A percentile compares a stretch with the other conserved stretches of the same genome.
Evolutionary conservation across 2,888 invertebrate genomes (phyloP).

Genomic region (Xestia rhomboidea): DNA sequence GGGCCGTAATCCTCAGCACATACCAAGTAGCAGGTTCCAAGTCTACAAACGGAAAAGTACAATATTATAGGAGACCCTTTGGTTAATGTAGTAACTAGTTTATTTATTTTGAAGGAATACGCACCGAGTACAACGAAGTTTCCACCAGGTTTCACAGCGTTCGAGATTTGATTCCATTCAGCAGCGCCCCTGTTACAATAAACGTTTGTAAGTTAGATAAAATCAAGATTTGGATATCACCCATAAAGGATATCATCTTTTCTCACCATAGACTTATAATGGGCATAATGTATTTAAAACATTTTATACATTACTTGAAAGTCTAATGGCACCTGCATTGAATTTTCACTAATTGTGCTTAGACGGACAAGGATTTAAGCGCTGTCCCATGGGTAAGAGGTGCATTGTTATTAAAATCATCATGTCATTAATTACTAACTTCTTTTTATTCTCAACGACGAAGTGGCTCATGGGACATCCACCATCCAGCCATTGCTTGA

Average conservation of each 20-base stretch:
- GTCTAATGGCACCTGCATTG: not conserved
- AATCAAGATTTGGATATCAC: not conserved
- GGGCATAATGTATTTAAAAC: not conserved
- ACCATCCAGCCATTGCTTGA: conserved; percentile 98
- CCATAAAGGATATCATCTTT: not conserved
- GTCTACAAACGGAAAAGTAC: conserved; percentile 85
- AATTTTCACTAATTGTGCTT: not conserved
- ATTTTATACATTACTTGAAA: not conserved
- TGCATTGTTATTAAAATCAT: not conserved
- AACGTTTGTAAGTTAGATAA: not conserved
- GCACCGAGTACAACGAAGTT: conserved; percentile 95
- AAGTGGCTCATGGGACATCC: conserved; percentile 99
- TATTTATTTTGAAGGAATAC: conserved; percentile 47
- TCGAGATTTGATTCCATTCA: conserved; percentile 98
- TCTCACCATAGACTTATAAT: not conserved
- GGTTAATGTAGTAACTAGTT: not conserved
- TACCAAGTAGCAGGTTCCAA: conserved; percentile 98
- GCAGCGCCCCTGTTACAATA: conserved; percentile 92
- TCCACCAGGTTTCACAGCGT: conserved; percentile 97
- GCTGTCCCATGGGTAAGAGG: not conserved
- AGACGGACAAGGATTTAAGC: too few species aligned
- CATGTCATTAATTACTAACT: conserved; percentile 89
- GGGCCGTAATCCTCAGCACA: conserved; percentile 96
- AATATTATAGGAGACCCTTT: conserved; percentile 1
- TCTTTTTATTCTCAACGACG: conserved; percentile 98